A percentile compares a stretch with the other conserved stretches of the same genome.
Evolutionary conservation across 1,140 invertebrate genomes (phyloP).

Genomic region (Ceratoteleas bidentatus): DNA sequence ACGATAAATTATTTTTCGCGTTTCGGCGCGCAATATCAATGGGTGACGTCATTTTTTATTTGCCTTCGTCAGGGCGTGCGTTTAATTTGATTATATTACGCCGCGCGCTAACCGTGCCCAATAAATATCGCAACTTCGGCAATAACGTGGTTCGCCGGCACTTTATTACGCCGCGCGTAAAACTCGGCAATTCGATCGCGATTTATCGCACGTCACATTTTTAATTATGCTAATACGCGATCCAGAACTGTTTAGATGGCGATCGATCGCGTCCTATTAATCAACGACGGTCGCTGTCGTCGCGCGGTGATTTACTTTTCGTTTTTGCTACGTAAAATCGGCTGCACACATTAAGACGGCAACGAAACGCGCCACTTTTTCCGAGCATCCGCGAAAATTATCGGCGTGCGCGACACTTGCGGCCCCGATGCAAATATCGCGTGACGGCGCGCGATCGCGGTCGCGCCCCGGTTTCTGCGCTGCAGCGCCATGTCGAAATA

Average conservation of each 20-base stretch:
- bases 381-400: conserved; percentile 31
- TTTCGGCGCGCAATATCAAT: conserved; percentile 37
- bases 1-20: conserved; percentile 50
- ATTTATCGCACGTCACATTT: conserved; percentile 37
- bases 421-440: conserved; percentile 64
- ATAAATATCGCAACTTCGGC: conserved; percentile 63
- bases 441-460: conserved; percentile 52
- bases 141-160: conserved; percentile 49
- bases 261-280: conserved; percentile 26
- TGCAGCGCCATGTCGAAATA: too few relatives aligned
- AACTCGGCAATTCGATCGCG: conserved; percentile 37
- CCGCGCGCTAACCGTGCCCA: conserved; percentile 34
- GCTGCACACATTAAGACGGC: conserved; percentile 45
- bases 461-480: not conserved
- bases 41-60: conserved; percentile 52
- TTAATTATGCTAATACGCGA: conserved; percentile 53
- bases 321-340: not conserved
- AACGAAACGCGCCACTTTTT: conserved; percentile 47
- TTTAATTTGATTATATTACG: conserved; percentile 66
- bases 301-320: conserved; percentile 20
- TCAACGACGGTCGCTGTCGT: conserved; percentile 25
- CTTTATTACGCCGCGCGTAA: conserved; percentile 55
- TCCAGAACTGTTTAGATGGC: conserved; percentile 31
- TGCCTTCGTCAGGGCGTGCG: conserved; percentile 39
- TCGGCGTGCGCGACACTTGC: conserved; percentile 50